These are phyloP conservation scores for Pavo muticus DNA, from an alignment of 2,113 vertebrate species.

Conservation along the genomic window DNA sequence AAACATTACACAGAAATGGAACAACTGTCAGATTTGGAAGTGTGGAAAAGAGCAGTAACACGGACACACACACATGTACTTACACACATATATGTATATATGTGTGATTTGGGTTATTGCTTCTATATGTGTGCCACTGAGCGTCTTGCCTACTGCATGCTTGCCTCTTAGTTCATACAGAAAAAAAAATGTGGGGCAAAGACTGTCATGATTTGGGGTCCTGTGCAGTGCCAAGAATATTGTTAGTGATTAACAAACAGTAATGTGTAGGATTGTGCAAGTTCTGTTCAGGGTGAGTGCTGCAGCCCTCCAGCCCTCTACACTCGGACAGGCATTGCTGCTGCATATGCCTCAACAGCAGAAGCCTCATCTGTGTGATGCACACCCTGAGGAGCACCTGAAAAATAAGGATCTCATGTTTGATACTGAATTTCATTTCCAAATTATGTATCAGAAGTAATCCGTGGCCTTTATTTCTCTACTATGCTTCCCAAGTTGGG, in stretches of 20 bases:
- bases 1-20: slow-evolving; percentile 6
- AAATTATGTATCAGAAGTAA: slow-evolving; percentile 16
- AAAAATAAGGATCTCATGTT: neutral
- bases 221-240: slow-evolving; percentile 7
- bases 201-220: neutral
- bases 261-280: neutral
- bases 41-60: neutral
- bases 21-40: slow-evolving; percentile 1
- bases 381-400: neutral
- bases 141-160: neutral
- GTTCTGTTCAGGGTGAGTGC: neutral
- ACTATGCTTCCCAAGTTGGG: slow-evolving; percentile 38
- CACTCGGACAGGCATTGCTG: neutral
- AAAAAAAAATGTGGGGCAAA: slow-evolving; percentile 12
- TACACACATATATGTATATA: rapidly evolving
- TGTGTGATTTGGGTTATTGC: neutral
- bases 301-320: neutral
- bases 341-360: neutral
- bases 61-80: neutral
- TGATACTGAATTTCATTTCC: neutral
- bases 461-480: slow-evolving; percentile 14
- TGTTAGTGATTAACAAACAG: neutral
- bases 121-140: neutral
- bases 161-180: neutral
- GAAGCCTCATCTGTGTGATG: neutral